Evolutionary conservation across 2,888 invertebrate species (phyloP), one percentile per base, ranked within the genome.

Genomic region (Nowickia ferox): DNA sequence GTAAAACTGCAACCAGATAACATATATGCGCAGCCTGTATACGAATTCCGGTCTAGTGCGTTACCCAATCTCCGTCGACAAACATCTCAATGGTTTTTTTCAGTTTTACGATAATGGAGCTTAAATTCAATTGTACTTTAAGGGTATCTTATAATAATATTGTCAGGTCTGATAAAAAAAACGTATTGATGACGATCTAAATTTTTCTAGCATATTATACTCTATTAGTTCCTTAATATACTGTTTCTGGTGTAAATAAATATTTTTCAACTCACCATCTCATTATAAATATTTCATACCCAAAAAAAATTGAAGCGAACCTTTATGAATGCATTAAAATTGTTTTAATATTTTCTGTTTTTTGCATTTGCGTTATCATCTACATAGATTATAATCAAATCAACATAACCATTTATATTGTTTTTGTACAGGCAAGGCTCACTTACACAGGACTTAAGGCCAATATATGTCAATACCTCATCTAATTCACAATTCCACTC

Each of bases 401-500:
- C 78, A 55, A 88, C 17, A 86, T 72, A 10, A n/a, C n/a, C n/a
- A n/a, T n/a, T n/a, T n/a, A n/a, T n/a, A n/a, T n/a, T n/a, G n/a
- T n/a, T n/a, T n/a, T 46, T 46, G 13, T 46, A 11, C 5, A 46
- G 10, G 46, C 2, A 15, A 2, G 1, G 15, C 13, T 1, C 46
- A 46, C 13, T n/a, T n/a, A n/a, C n/a, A n/a, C n/a, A n/a, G n/a
- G 46, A 46, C 4, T 15, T 46, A 46, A 46, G 15, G 10, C 13
- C 46, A 46, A 46, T 46, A 46, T 11, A 46, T 46, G 11, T 46
- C 15, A 46, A 13, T 15, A 80, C 75, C 0, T 11, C 55, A 74
- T 86, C 84, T 15, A 87, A 57, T 66, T 81, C 80, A 1, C 17
- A 13, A 42, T 86, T 82, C 87, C 87, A 88, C 57, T 86, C 59